Evolutionary conservation across 2,888 invertebrate species (phyloP), one percentile per base, ranked within the genome.

Genomic region (Sicus ferrugineus): DNA sequence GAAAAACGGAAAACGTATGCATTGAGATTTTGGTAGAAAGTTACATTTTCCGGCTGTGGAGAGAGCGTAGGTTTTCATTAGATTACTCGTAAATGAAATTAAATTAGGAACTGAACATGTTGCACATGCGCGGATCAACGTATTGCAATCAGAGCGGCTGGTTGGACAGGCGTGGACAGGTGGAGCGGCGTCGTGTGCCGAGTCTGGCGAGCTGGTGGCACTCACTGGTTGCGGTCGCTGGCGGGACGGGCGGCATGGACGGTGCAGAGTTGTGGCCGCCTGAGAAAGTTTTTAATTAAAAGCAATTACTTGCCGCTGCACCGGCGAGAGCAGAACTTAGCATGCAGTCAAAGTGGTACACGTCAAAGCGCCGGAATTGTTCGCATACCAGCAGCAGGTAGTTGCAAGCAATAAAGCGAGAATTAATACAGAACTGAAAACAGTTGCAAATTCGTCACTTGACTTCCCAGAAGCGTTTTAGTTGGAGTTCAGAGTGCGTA

Each of bases 21-120:
- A n/a, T n/a, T n/a, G n/a, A n/a, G n/a, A n/a, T n/a, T 42, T n/a
- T n/a, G 42, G 42, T 4, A 9, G 42, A 42, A 42, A 42, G n/a
- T n/a, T 42, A 42, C 14, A n/a, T 42, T 42, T 42, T n/a, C n/a
- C n/a, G n/a, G n/a, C n/a, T n/a, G n/a, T n/a, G n/a, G n/a, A n/a
- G n/a, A n/a, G n/a, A n/a, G n/a, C n/a, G n/a, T n/a, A n/a, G n/a
- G n/a, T n/a, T 65, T 46, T 65, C 65, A 65, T 65, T 65, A 54
- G 54, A 42, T 42, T 42, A n/a, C n/a, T n/a, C n/a, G n/a, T n/a
- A 42, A 42, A 42, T 16, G 42, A 42, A 42, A 65, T 65, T 65
- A 65, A 65, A 65, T 65, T 54, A 54, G 65, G 26, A 64, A 54
- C 38, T 38, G 28, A 63, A 38, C 50, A 54, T 42, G 52, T 54